Conservation (phyloP, 1,140 invertebrate genomes). For the roundworm (Caenorhabditis elegans) region WBcel235 BX284602.5:10617501-10618000, state of each 20-base stretch:
- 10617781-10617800: constrained; percentile 1
- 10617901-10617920: too few relatives aligned
- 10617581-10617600: neutral
- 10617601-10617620: constrained; percentile 15
- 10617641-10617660: neutral
- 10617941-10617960: too few relatives aligned
- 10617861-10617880: too few relatives aligned
- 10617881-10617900: too few relatives aligned
- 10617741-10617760: neutral
- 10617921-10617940: too few relatives aligned
- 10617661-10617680: neutral
- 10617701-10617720: too few relatives aligned
- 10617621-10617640: constrained; percentile 22
- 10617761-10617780: constrained; percentile 2
- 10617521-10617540: neutral
- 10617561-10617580: neutral
- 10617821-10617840: too few relatives aligned
- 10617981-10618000: too few relatives aligned
- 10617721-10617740: neutral
- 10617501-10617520: neutral
- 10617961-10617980: too few relatives aligned
- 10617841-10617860: too few relatives aligned
- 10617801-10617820: neutral
- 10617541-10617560: neutral
- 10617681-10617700: constrained; percentile 5